Evolutionary conservation across 2,888 invertebrate genomes (phyloP).

Genomic region (Yponomeuta plumbellus): DNA sequence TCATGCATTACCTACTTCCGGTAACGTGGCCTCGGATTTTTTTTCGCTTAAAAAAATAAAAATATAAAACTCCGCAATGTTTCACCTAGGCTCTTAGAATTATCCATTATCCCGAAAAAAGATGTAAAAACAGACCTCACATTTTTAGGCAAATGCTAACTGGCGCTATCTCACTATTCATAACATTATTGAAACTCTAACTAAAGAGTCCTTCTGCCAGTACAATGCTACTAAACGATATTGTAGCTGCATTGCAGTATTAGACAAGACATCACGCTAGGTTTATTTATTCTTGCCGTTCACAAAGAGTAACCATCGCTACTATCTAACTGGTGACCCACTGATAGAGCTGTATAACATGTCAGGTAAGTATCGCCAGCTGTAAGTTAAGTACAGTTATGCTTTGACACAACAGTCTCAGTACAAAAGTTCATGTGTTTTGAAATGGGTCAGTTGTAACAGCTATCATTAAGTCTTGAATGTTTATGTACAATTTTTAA

Average conservation of each 20-base stretch:
- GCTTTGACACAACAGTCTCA: not conserved
- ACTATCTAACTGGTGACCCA: not conserved
- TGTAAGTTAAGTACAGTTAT: not conserved
- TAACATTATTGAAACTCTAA: too few relatives aligned
- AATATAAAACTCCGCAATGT: too few relatives aligned
- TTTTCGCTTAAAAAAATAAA: too few relatives aligned
- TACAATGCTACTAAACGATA: not conserved
- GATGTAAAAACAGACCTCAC: too few relatives aligned
- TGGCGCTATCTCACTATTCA: too few relatives aligned
- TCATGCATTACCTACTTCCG: too few relatives aligned
- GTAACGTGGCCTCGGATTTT: too few relatives aligned
- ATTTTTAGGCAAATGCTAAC: too few relatives aligned
- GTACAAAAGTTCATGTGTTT: not conserved
- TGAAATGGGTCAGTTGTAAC: not conserved
- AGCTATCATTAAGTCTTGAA: not conserved
- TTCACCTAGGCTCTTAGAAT: too few relatives aligned
- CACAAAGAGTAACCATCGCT: conserved; percentile 2
- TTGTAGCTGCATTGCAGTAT: conserved; percentile 42
- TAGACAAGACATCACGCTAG: conserved; percentile 50
- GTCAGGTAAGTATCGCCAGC: not conserved
- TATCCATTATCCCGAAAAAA: too few relatives aligned
- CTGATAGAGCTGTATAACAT: not conserved
- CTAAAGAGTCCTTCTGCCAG: not conserved
- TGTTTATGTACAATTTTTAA: not conserved
- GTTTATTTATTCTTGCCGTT: conserved; percentile 32